A percentile compares a stretch with the other conserved stretches of the same genome.
Evolutionary conservation across 2,113 vertebrate genomes (phyloP).

Genomic region (Rhadina sibilatrix): DNA sequence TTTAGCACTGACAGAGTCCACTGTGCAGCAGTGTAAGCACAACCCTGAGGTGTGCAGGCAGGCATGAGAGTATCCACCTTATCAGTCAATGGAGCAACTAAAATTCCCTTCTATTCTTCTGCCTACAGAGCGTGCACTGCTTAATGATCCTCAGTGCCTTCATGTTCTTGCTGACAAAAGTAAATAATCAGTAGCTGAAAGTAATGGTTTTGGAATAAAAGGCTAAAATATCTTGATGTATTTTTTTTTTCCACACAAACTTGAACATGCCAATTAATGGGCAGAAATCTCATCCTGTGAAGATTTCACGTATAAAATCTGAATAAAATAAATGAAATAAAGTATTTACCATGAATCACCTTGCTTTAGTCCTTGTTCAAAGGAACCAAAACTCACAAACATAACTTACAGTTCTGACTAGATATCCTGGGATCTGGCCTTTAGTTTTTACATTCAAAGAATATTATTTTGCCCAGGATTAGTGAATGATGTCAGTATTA

Average conservation of each 20-base stretch:
- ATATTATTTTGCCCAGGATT: neutral
- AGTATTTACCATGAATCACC: neutral
- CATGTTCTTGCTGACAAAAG: neutral
- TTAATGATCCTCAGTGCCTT: neutral
- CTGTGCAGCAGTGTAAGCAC: fast-evolving
- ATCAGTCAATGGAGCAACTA: neutral
- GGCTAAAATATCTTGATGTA: neutral
- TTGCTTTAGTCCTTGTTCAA: neutral
- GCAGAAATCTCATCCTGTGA: neutral
- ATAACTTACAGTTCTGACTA: neutral
- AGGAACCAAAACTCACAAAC: neutral
- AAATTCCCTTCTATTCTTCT: neutral
- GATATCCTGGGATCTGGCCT: neutral
- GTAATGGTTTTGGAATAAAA: neutral
- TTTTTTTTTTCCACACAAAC: neutral
- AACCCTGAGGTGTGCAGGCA: neutral
- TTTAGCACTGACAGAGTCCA: neutral
- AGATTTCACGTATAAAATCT: neutral
- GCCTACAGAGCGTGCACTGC: fast-evolving
- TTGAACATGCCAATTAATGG: neutral
- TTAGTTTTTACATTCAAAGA: neutral
- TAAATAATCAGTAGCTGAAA: neutral
- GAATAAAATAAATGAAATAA: neutral
- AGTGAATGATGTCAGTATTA: neutral
- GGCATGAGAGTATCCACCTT: neutral